These are phyloP conservation scores for Zoanthus sociatus DNA, from an alignment of 92 coral and sea anemone genomes.

Conservation along the genomic window DNA sequence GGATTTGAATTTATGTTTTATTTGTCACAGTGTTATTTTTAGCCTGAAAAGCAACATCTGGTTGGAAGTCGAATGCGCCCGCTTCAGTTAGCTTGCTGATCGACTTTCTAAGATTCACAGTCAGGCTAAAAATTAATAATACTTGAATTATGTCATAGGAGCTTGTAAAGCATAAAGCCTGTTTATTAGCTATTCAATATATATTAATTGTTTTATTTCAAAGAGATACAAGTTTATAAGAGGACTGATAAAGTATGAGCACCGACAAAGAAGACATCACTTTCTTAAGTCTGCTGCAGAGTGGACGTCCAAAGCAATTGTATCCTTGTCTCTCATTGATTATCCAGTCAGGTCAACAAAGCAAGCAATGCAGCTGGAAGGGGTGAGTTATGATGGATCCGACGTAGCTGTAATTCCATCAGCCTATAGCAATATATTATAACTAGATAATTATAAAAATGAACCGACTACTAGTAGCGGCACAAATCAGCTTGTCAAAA, in stretches of 20 bases:
- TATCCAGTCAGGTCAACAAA: conserved; percentile 69
- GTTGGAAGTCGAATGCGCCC: not conserved
- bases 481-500: too few species aligned
- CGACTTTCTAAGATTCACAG: too few species aligned
- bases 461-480: too few species aligned
- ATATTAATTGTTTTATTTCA: not conserved
- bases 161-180: too few species aligned
- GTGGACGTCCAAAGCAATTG: conserved; percentile 79
- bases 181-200: not conserved
- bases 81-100: too few species aligned
- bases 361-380: conserved; percentile 74
- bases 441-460: too few species aligned
- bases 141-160: too few species aligned
- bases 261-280: conserved; percentile 71
- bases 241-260: conserved; percentile 67
- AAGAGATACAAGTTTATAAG: conserved; percentile 74
- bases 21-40: too few species aligned
- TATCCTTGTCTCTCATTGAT: conserved; percentile 62
- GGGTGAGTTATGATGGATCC: conserved; percentile 34
- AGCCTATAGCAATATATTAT: too few species aligned
- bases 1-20: not conserved
- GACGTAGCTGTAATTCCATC: too few species aligned
- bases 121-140: too few species aligned
- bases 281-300: conserved; percentile 73
- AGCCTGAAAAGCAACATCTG: not conserved